Evolutionary conservation across 2,888 invertebrate genomes (phyloP), one percentile per base, ranked within the genome.

Genomic region (Periphyllus acericola): DNA sequence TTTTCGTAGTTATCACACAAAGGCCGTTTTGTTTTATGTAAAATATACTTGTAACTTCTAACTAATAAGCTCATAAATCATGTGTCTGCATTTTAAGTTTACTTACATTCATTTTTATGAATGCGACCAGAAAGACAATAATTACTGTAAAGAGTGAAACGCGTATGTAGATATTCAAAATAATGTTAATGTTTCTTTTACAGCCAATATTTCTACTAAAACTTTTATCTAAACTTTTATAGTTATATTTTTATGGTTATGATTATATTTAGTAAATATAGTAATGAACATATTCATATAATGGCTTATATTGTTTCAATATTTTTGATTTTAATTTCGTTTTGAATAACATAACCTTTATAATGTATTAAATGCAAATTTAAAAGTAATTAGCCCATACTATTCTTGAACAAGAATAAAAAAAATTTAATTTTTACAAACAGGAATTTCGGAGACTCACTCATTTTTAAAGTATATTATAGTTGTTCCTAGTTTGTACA

Each of bases 111-210:
- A 78, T 78, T 78, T 52, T 78, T 8, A 52, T 78, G 1, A 29
- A 5, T 46, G 29, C 29, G 8, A 76, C 46, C 36, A 19, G 29
- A 21, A 74, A 9, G 21, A 40, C 11, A 60, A 40, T 25, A 11
- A 74, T 21, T 40, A 40, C 25, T 25, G 46, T 46, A 76, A 25
- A 76, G n/a, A n/a, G n/a, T n/a, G n/a, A n/a, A n/a, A n/a, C n/a
- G 29, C 29, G n/a, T n/a, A 9, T 29, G 29, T n/a, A 40, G 2
- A 32, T 60, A 76, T n/a, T 14, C 25, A 29, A 76, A 46, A 46
- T 11, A 76, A 14, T 76, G n/a, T 76, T 76, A 29, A 75, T 76
- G 29, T 46, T 17, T 78, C 29, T 76, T 52, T 78, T 52, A 52
- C 19, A 14, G 19, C 32, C 32, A 4, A 32, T 52, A 52, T 19